Conservation (phyloP, 2,888 invertebrate genomes). For the Eupeodes luniger region DNA sequence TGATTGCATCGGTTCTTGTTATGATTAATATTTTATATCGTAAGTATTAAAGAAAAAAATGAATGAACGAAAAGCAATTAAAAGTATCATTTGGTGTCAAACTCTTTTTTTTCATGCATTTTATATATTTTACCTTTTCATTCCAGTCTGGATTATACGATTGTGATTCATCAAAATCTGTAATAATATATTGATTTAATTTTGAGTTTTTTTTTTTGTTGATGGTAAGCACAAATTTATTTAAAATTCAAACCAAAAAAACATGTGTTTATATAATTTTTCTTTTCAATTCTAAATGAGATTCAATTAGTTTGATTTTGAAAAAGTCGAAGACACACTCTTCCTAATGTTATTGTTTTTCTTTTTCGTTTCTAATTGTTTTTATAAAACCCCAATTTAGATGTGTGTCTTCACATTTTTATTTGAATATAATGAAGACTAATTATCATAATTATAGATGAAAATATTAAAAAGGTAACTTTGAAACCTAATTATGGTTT, state of each 20-base stretch:
- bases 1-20: no score
- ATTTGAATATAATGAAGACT: no score
- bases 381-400: no score
- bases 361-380: no score
- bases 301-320: neutral
- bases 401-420: no score
- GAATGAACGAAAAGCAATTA: neutral
- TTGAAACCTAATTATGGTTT: no score
- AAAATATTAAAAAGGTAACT: no score
- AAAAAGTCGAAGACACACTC: conserved; percentile 4
- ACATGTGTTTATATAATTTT: neutral
- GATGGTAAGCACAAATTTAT: neutral
- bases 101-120: conserved; percentile 40
- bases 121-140: conserved; percentile 83
- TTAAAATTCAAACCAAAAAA: conserved; percentile 31
- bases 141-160: conserved; percentile 84
- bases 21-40: neutral
- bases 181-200: conserved; percentile 80
- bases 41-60: neutral
- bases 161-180: conserved; percentile 84
- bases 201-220: conserved; percentile 40
- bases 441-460: no score
- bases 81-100: neutral
- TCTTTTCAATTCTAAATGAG: neutral
- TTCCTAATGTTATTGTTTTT: no score